Base-by-base conservation (phyloP, 2,113 vertebrate species). In the Tautogolabrus adspersus region DNA sequence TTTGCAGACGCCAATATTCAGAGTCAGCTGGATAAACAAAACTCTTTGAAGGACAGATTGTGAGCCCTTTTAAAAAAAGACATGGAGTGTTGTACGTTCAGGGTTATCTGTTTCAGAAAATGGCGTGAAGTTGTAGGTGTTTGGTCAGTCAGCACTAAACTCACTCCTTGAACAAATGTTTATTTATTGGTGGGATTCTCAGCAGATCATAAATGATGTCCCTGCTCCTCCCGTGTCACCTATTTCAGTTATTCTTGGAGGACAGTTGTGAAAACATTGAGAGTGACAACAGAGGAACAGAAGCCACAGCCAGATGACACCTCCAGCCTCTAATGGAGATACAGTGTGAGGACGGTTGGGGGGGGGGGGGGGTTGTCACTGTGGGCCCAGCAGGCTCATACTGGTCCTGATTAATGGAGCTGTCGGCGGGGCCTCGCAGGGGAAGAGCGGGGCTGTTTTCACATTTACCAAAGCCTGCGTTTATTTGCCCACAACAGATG, bases 401-500 rank as follows among this genome's bases (percentile, higher is more conserved):
- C 90, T 77, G 78, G 59, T 77, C 70, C 87, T 91, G 89, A 93
- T 91, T 91, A 90, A 93, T 93, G 91, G 84, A 78, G 84, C 89
- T 89, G 90, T 91, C 92, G 77, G 62, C 72, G 16, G 83, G 60
- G 78, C 77, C 75, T 79, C 55, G 68, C 60, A 69, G 72, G 81
- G 77, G 81, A 69, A 77, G 69, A 71, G 72, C 60, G 47, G 67
- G 77, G 13, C 81, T 66, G 63, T 72, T 79, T 76, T 84, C 72
- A 49, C 77, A 76, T 87, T 84, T 82, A 83, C 77, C 10, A 72
- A 56, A 74, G 77, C 69, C 64, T 61, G 62, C 42, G 8, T 86
- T 88, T 91, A 85, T 93, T 91, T 87, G 73, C 87, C 79, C 71
- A 87, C 83, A 91, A 83, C 91, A 91, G 90, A 92, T 92, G 90